Percentiles rank a stretch among this genome's conserved stretches.
phyloP scores from a whole-genome alignment of 2,888 invertebrate genomes.

The Ectemnius cavifrons region DNA sequence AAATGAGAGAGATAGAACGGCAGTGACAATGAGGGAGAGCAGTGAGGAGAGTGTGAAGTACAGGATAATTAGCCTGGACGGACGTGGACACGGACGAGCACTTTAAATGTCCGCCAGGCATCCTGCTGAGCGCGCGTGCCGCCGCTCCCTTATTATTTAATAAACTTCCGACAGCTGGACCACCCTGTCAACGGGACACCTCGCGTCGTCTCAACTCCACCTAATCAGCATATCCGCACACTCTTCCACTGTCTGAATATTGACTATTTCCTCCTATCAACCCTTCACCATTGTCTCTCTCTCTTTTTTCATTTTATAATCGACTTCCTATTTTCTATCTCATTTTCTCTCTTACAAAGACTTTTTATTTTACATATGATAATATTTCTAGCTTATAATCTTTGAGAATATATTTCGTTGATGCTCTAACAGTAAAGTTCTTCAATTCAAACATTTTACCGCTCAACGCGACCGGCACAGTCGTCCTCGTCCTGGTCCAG shows the following conservation, averaged over 20 bases:
- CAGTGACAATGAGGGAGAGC: background rate
- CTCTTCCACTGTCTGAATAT: no score
- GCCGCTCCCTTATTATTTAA: slow-evolving; percentile 70
- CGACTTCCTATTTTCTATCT: background rate
- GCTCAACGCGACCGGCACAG: background rate
- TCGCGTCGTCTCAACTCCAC: background rate
- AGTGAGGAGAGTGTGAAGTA: slow-evolving; percentile 42
- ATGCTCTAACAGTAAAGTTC: background rate
- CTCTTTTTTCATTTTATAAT: background rate
- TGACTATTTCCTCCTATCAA: no score
- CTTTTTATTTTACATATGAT: background rate
- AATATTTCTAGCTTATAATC: background rate
- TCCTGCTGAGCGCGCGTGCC: slow-evolving; percentile 51
- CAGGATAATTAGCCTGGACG: slow-evolving; percentile 70
- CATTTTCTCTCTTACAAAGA: background rate
- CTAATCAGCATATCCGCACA: background rate
- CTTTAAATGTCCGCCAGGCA: slow-evolving; percentile 72
- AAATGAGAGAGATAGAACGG: slow-evolving; percentile 1
- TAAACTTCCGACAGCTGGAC: slow-evolving; percentile 53
- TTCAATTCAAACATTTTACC: background rate
- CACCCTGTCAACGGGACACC: slow-evolving; percentile 24
- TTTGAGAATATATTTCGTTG: no score
- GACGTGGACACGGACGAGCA: slow-evolving; percentile 73
- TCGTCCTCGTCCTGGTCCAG: background rate
- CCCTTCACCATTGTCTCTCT: background rate